Percentiles rank a stretch among this genome's conserved stretches.
These are phyloP conservation scores for Brachypterus glaber DNA, from an alignment of 2,888 invertebrate species.

Conservation along the genomic window DNA sequence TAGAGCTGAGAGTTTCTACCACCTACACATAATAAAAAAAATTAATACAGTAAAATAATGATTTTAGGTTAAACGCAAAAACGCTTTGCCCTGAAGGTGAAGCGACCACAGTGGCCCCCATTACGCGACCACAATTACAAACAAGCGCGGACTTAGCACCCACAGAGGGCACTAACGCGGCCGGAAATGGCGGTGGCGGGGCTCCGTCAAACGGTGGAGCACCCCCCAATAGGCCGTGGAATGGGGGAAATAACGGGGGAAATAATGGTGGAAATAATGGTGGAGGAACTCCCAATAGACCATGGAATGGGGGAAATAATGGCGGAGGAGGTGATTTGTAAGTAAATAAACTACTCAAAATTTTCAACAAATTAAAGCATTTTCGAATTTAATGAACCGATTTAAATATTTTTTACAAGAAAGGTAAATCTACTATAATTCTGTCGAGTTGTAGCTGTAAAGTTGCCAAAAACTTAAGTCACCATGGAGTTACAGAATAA, in stretches of 20 bases:
- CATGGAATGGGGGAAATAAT: not conserved
- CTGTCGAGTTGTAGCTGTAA: no score
- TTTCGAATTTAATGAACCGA: no score
- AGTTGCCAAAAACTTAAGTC: no score
- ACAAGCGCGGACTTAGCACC: constrained; percentile 21
- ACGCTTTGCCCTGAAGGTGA: constrained; percentile 44
- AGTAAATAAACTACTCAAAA: constrained; percentile 7
- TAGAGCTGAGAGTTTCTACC: no score
- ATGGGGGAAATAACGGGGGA: not conserved
- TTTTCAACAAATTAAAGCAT: no score
- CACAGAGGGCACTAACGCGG: not conserved
- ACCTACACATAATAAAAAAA: no score
- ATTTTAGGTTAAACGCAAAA: constrained; percentile 45
- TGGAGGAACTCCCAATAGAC: not conserved
- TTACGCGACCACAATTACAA: constrained; percentile 31
- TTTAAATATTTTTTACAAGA: no score
- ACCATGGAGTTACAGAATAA: no score
- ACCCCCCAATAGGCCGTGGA: not conserved
- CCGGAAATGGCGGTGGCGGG: not conserved
- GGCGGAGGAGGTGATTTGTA: constrained; percentile 7
- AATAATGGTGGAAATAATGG: not conserved
- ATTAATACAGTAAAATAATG: no score
- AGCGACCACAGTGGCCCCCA: constrained; percentile 32
- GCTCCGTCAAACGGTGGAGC: not conserved
- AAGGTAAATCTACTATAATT: no score